These are phyloP conservation scores for Crematogaster levior DNA, from an alignment of 2,888 invertebrate genomes.

Conservation along the genomic window DNA sequence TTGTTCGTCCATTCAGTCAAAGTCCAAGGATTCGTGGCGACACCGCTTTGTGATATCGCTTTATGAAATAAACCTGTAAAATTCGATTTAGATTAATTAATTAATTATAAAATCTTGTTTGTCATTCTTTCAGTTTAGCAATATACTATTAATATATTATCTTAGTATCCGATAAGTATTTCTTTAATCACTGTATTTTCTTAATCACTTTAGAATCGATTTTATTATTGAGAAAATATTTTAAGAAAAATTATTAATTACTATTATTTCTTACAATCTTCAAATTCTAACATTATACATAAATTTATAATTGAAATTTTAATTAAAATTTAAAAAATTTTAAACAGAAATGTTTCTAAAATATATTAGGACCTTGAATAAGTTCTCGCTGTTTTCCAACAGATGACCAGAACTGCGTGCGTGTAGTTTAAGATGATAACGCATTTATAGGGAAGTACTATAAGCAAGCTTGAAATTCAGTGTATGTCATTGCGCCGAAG, in stretches of 20 bases:
- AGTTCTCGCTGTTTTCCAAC: too few relatives aligned
- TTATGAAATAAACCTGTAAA: constrained; percentile 80
- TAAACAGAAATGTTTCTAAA: background rate
- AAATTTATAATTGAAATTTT: background rate
- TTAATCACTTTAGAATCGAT: background rate
- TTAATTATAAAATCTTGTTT: background rate
- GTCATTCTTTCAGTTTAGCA: background rate
- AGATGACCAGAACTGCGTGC: too few relatives aligned
- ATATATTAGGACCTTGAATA: too few relatives aligned
- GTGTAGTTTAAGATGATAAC: too few relatives aligned
- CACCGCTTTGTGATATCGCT: constrained; percentile 80
- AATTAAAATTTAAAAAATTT: background rate
- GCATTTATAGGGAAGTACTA: too few relatives aligned
- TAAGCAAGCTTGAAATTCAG: too few relatives aligned
- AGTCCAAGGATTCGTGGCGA: constrained; percentile 74
- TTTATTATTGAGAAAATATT: background rate
- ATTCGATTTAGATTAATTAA: background rate
- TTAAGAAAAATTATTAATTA: background rate
- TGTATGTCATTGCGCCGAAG: too few relatives aligned
- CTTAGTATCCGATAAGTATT: background rate
- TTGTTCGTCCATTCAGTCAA: constrained; percentile 31
- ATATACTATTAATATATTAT: background rate
- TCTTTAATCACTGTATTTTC: background rate
- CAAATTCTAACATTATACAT: background rate
- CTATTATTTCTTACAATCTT: background rate